phyloP scores from a whole-genome alignment of 2,888 invertebrate genomes.

The Platycnemis pennipes region DNA sequence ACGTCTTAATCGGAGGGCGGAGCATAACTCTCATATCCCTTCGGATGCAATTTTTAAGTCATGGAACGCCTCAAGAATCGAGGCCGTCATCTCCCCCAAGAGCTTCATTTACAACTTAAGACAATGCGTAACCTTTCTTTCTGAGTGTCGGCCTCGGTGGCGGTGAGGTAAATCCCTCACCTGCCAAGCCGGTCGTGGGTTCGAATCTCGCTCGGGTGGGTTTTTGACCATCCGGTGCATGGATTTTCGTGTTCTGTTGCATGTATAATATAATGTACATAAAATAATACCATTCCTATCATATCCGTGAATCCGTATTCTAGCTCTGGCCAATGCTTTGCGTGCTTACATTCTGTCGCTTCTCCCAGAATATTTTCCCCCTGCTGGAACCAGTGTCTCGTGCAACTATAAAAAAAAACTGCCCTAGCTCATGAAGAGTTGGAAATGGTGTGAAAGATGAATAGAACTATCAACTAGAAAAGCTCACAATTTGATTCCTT shows the following conservation, averaged over 20 bases:
- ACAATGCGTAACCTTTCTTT: too few relatives aligned
- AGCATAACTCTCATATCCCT: not conserved
- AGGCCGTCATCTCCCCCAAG: not conserved
- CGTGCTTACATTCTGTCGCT: not conserved
- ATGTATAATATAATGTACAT: too few relatives aligned
- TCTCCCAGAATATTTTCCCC: not conserved
- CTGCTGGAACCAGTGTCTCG: not conserved
- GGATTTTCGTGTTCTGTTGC: too few relatives aligned
- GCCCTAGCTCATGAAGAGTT: not conserved
- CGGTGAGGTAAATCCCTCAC: too few relatives aligned
- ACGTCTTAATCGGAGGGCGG: not conserved
- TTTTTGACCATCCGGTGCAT: too few relatives aligned
- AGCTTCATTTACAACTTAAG: not conserved
- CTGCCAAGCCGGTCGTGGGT: too few relatives aligned
- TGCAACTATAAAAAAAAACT: not conserved
- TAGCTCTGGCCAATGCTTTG: not conserved
- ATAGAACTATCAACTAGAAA: not conserved
- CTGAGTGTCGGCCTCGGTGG: too few relatives aligned
- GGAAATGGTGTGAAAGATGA: not conserved
- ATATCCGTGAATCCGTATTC: too few relatives aligned
- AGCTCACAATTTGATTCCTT: too few relatives aligned
- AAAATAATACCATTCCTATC: too few relatives aligned
- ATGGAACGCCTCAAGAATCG: not conserved
- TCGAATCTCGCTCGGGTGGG: too few relatives aligned
- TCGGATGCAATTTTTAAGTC: not conserved